A percentile compares a stretch with the other conserved stretches of the same genome.
Conservation (phyloP, 2,888 invertebrate genomes). For the Hyppa rectilinea region DNA sequence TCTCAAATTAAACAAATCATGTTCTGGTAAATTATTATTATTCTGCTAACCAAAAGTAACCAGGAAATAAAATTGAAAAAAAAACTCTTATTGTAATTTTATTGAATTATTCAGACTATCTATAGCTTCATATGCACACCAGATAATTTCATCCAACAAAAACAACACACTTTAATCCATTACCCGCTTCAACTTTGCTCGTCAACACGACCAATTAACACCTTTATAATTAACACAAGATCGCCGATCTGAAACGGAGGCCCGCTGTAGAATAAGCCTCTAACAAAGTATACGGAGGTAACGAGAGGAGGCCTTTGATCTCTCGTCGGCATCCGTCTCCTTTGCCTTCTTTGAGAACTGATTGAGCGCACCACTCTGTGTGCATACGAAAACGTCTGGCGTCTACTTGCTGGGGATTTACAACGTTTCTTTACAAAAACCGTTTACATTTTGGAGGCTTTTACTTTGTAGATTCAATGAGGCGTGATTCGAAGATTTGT, state of each 20-base stretch:
- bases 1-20: not conserved
- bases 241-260: constrained; percentile 43
- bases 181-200: not conserved
- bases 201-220: constrained; percentile 25
- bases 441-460: constrained; percentile 70
- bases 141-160: constrained; percentile 2
- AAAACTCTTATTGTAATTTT: not conserved
- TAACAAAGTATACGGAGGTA: constrained; percentile 71
- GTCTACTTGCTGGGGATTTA: constrained; percentile 75
- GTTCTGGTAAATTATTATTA: not conserved
- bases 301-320: constrained; percentile 84
- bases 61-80: not conserved
- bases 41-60: not conserved
- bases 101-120: not conserved
- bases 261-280: constrained; percentile 57
- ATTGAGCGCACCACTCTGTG: constrained; percentile 87
- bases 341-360: constrained; percentile 86
- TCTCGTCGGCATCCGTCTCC: constrained; percentile 78
- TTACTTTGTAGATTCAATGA: constrained; percentile 68
- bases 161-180: constrained; percentile 34
- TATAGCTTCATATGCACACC: constrained; percentile 1
- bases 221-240: constrained; percentile 48
- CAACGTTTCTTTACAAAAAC: constrained; percentile 79
- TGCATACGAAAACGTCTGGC: constrained; percentile 87
- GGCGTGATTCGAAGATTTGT: constrained; percentile 48